These are phyloP conservation scores for Halcyon malimbica DNA, from an alignment of 2,113 vertebrate species.

Conservation along the genomic window DNA sequence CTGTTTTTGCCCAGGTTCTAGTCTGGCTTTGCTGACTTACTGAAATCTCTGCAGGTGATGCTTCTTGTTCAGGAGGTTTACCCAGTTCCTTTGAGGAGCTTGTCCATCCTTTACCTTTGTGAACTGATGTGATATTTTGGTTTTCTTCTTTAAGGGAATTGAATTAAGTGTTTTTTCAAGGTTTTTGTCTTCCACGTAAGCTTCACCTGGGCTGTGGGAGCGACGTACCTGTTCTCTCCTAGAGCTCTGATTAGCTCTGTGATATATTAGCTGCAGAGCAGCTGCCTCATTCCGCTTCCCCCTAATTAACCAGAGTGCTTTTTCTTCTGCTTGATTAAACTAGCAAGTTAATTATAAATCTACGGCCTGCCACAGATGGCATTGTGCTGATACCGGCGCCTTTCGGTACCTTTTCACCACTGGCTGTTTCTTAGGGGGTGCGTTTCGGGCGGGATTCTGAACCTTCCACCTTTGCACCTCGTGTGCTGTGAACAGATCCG, in stretches of 20 bases:
- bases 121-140: background rate
- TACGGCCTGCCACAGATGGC: background rate
- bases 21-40: background rate
- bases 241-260: background rate
- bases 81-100: background rate
- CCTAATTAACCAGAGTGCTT: conserved; percentile 41
- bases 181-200: background rate
- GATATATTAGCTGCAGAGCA: background rate
- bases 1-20: background rate
- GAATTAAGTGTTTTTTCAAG: background rate
- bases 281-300: conserved; percentile 20
- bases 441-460: background rate
- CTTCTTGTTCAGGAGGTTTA: background rate
- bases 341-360: conserved; percentile 26
- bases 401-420: background rate
- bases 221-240: background rate
- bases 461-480: background rate
- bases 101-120: background rate
- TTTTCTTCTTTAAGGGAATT: background rate
- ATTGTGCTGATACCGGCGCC: background rate
- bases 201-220: background rate
- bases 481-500: accelerated
- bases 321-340: conserved; percentile 42
- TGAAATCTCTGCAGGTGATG: background rate
- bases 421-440: background rate